Evolutionary conservation across 1,140 invertebrate genomes (phyloP), one percentile per base, ranked within the genome.

Genomic region (Drosophila tristis): DNA sequence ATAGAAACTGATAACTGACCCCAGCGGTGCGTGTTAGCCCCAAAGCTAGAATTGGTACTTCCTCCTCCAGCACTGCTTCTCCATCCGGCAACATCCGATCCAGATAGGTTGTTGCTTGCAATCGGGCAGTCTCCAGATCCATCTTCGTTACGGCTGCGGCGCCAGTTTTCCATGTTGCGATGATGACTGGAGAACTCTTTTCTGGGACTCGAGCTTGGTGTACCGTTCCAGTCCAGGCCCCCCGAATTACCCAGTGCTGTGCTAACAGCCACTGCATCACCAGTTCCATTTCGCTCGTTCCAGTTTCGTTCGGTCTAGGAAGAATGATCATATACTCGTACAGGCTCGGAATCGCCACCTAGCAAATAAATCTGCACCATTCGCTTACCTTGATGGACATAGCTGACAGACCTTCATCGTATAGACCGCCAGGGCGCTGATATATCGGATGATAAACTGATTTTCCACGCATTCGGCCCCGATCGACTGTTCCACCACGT

Each of bases 241-340:
- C 92, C 51, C 5, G 25, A 9, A 0, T 55, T 42, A 1, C 94
- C 94, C 76, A 26, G 13, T 0, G 64, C 15, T n/a, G 49, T 26
- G 13, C 64, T 70, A 7, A 79, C 25, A 6, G 57, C 58, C 0
- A 51, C 23, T 7, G 79, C 74, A 25, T 80, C 87, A n/a, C 93
- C 92, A n/a, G 92, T 93, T 1, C 95, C 95, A 82, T 95, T 95
- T 60, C 95, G 82, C 76, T 95, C 95, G 45, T 92, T 92, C 94
- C 95, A 95, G 23, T 92, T 92, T 4, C 94, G 92, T 70, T 91
- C 86, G 13, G 73, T 49, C 90, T 90, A 23, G 9, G 16, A 2
- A 11, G 13, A 20, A 5, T 16, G 50, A 58, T 13, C 59, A 47
- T 39, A 3, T 20, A 5, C 35, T 13, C 35, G 11, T 39, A 13